These are phyloP conservation scores for Leptopilina clavipes DNA, from an alignment of 1,140 invertebrate species.

Conservation along the genomic window DNA sequence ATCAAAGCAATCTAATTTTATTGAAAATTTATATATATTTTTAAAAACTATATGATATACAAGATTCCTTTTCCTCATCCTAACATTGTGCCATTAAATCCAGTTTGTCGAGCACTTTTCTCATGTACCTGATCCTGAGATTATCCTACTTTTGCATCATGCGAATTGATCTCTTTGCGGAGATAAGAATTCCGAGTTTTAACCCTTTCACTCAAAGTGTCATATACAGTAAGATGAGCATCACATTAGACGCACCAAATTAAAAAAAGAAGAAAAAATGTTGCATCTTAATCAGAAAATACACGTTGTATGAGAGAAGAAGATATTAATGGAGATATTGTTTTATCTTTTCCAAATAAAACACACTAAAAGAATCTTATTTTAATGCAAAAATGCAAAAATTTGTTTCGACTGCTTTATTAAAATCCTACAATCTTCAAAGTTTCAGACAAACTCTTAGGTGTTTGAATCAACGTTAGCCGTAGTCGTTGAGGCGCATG, in stretches of 20 bases:
- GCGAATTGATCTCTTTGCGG: neutral
- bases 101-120: neutral
- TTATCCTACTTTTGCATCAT: conserved; percentile 12
- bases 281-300: too few species aligned
- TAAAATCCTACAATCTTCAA: too few species aligned
- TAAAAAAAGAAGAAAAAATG: too few species aligned
- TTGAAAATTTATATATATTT: neutral
- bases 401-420: too few species aligned
- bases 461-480: too few species aligned
- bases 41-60: neutral
- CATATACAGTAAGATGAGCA: neutral
- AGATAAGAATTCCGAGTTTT: conserved; percentile 12
- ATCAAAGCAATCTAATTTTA: neutral
- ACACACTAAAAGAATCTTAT: too few species aligned
- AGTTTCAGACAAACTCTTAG: too few species aligned
- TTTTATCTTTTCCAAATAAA: too few species aligned
- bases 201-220: neutral
- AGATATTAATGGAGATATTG: too few species aligned
- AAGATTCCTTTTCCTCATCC: neutral
- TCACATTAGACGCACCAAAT: neutral
- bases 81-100: neutral
- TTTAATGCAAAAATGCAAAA: too few species aligned
- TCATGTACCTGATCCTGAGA: neutral
- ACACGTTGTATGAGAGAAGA: too few species aligned
- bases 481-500: too few species aligned